Evolutionary conservation across 2,797 vertebrate species (phyloP).

Genomic region (Myoxocephalus aenaeus): DNA sequence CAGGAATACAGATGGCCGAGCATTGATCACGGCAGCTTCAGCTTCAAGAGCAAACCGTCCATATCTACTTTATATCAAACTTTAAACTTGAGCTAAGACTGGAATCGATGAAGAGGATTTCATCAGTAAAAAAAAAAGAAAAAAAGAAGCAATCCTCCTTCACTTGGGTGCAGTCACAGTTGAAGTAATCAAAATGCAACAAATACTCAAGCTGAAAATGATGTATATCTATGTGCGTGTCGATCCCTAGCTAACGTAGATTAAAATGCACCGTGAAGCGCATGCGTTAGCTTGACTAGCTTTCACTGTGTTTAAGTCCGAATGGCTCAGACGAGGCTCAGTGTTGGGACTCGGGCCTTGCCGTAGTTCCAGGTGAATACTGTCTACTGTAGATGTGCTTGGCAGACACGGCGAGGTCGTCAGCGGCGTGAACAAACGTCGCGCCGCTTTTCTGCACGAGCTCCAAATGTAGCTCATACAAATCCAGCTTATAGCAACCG

Average conservation of each 20-base stretch:
- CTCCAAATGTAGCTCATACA: conserved; percentile 25
- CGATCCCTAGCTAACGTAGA: no score
- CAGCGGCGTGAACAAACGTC: conserved; percentile 10
- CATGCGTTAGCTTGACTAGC: neutral
- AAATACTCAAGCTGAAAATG: neutral
- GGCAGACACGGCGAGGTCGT: conserved; percentile 4
- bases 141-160: neutral
- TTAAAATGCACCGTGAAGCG: neutral
- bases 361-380: neutral
- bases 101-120: neutral
- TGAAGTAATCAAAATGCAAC: neutral
- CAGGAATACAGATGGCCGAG: neutral
- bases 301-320: neutral
- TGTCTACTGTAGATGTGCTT: neutral
- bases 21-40: neutral
- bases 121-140: neutral
- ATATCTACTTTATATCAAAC: neutral
- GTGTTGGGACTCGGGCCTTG: neutral
- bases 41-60: neutral
- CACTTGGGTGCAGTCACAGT: neutral
- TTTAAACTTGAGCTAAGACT: neutral
- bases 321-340: neutral
- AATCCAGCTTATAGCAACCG: conserved; percentile 35
- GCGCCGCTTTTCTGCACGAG: conserved; percentile 12
- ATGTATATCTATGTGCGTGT: neutral